Percentiles rank a stretch among this genome's conserved stretches.
Conservation (phyloP, 2,113 vertebrate genomes). For the Uropsilus gracilis region DNA sequence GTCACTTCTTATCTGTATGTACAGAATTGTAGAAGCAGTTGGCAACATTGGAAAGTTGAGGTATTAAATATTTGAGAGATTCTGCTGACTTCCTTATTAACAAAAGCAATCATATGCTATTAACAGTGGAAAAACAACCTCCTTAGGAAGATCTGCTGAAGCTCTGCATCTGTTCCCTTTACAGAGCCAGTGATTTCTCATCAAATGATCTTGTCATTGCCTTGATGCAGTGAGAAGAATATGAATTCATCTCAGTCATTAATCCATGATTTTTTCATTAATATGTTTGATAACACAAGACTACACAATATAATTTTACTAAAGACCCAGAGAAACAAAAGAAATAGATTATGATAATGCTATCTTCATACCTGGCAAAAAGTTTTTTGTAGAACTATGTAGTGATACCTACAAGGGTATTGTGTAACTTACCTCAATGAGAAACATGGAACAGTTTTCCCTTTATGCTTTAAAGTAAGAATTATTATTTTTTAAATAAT, state of each 20-base stretch:
- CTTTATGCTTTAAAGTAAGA: neutral
- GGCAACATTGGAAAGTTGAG: neutral
- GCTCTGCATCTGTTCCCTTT: neutral
- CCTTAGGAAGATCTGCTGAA: neutral
- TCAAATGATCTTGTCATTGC: neutral
- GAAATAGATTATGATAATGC: neutral
- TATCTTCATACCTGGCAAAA: neutral
- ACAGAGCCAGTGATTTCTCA: neutral
- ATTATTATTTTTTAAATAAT: no score
- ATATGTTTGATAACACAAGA: constrained; percentile 35
- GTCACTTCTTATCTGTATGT: neutral
- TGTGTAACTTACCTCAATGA: neutral
- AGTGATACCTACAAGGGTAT: neutral
- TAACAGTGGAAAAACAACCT: neutral
- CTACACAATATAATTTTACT: neutral
- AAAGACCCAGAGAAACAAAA: neutral
- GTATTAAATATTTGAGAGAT: neutral
- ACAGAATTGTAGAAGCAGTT: neutral
- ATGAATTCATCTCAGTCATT: neutral
- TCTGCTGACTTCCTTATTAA: constrained; percentile 17
- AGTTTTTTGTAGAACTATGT: neutral
- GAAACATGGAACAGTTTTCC: neutral
- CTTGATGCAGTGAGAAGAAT: neutral
- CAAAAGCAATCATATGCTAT: neutral
- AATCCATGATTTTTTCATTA: neutral